phyloP scores from a whole-genome alignment of 2,888 invertebrate genomes.

The Troglohyphantes excavatus region DNA sequence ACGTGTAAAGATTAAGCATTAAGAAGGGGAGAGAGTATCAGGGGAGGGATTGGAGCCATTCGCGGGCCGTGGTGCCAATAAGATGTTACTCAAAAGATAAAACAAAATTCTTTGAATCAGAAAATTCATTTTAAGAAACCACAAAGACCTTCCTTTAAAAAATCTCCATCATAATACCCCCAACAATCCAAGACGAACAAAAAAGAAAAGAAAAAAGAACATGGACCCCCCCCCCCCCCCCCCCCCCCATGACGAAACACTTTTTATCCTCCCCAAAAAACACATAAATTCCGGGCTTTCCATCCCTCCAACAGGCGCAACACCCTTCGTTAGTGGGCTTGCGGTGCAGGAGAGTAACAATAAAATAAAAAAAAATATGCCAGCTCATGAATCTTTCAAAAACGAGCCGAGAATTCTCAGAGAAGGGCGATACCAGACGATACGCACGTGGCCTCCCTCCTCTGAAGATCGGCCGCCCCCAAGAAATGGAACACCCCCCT shows the following conservation, averaged over 20 bases:
- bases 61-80: too few relatives aligned
- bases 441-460: conserved; percentile 43
- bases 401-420: background rate
- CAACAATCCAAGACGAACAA: background rate
- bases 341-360: background rate
- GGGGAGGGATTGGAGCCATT: too few relatives aligned
- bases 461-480: background rate
- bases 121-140: too few relatives aligned
- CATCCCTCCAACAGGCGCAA: background rate
- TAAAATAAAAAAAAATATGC: conserved; percentile 13
- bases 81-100: too few relatives aligned
- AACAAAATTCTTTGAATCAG: too few relatives aligned
- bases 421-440: conserved; percentile 35
- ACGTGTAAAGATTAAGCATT: too few relatives aligned
- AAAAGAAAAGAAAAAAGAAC: background rate
- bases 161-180: background rate
- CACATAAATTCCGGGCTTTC: conserved; percentile 6
- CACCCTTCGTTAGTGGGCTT: background rate
- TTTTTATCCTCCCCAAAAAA: background rate
- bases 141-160: too few relatives aligned
- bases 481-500: conserved; percentile 10
- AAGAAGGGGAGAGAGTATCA: too few relatives aligned
- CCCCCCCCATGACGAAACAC: background rate
- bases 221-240: background rate
- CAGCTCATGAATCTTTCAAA: conserved; percentile 52